A percentile compares a stretch with the other conserved stretches of the same genome.
These are phyloP conservation scores for Chelidonichthys spinosus DNA, from an alignment of 2,797 vertebrate species.

Conservation along the genomic window DNA sequence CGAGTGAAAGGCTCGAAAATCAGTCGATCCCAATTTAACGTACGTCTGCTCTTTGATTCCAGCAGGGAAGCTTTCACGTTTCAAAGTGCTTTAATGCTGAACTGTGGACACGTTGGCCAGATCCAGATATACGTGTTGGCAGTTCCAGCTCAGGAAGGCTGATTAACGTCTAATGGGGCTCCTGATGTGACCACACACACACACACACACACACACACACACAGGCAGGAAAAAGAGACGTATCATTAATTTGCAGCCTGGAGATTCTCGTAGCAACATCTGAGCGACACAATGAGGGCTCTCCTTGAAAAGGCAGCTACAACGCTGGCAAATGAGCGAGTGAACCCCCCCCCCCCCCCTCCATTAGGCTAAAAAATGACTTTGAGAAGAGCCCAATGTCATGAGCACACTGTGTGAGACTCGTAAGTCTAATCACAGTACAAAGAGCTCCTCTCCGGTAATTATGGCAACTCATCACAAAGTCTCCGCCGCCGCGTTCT, in stretches of 20 bases:
- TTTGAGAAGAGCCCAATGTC: constrained; percentile 59
- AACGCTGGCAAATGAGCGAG: constrained; percentile 23
- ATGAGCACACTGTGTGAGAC: background rate
- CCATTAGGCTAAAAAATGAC: constrained; percentile 35
- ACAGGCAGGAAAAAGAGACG: constrained; percentile 47
- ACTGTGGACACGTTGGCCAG: constrained; percentile 20
- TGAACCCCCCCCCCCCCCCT: background rate
- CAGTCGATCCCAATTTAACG: constrained; percentile 12
- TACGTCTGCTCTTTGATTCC: constrained; percentile 33
- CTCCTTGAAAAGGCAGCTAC: constrained; percentile 24
- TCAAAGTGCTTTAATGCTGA: constrained; percentile 13
- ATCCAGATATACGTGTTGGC: constrained; percentile 36
- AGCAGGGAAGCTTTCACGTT: constrained; percentile 23
- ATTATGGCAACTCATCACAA: constrained; percentile 46
- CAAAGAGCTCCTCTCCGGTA: constrained; percentile 8
- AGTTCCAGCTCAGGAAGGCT: constrained; percentile 27
- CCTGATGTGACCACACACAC: constrained; percentile 34
- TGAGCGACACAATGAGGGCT: constrained; percentile 26
- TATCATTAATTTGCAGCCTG: constrained; percentile 72
- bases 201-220: constrained; percentile 26
- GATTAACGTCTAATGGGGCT: constrained; percentile 55
- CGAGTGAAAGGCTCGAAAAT: constrained; percentile 23
- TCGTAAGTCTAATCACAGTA: constrained; percentile 20
- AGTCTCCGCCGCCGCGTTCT: background rate
- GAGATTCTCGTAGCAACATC: constrained; percentile 28